Base-by-base conservation (phyloP, 1,140 invertebrate species). In the Atta colombica region DNA sequence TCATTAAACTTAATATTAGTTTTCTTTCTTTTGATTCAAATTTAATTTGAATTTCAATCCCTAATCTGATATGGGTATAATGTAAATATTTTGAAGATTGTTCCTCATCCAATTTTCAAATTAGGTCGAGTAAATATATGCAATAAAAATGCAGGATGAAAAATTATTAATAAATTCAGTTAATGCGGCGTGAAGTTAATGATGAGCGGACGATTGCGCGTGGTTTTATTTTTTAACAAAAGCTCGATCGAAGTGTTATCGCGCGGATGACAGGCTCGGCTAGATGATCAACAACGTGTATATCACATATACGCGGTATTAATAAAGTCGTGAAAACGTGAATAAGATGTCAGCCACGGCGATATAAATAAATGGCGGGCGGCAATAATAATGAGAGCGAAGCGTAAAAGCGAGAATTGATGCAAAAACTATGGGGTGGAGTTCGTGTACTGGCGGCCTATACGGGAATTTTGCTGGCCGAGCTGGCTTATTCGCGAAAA, bases 141-240 rank as follows among this genome's bases (percentile, higher is more conserved):
- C 21, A 69, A 69, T 69, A 69, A 69, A 75, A 84, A 75, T 75
- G 18, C 69, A 7, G 69, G 80, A 84, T 84, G 69, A 75, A 69
- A 69, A 69, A 74, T 84, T 84, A 84, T 84, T 84, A 84, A 84
- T 84, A 84, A 84, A 61, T 84, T 31, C 55, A 49, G 80, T 74
- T 84, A 84, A 84, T 84, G 80, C 69, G 69, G 80, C 80, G 80
- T 84, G n/a, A 74, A 84, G 80, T 61, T 75, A 45, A 84, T 49
- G 80, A 74, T 49, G 69, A 61, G 80, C 80, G 80, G 45, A 84
- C 80, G 39, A 84, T 84, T 84, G 80, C 80, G 80, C 80, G 69
- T 84, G 80, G 80, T 84, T 84, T 84, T 84, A 84, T 84, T 84
- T 84, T 84, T 84, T 84, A 84, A 84, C 80, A 75, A 84, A 84